Conservation (phyloP, 1,140 invertebrate species). For the Monomorium pharaonis region DNA sequence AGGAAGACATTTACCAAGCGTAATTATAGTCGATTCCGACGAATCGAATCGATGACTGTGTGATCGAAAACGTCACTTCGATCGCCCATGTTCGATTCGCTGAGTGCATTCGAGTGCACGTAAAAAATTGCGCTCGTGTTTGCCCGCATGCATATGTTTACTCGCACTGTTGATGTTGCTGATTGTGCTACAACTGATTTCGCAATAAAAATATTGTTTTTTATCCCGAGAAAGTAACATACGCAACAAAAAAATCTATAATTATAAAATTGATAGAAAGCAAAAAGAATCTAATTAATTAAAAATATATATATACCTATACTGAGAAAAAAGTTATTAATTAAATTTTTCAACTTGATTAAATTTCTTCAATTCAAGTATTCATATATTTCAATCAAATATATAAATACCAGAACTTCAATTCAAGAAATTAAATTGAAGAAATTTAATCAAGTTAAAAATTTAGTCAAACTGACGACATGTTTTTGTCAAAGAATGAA, state of each 20-base stretch:
- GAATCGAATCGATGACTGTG: slow-evolving; percentile 18
- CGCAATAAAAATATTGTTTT: slow-evolving; percentile 16
- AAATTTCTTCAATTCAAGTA: too few species aligned
- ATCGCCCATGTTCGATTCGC: background rate
- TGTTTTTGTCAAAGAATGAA: too few species aligned
- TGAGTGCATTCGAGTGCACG: slow-evolving; percentile 12
- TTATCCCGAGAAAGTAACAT: background rate
- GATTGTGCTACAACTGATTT: slow-evolving; percentile 32
- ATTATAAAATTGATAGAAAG: background rate
- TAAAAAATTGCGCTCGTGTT: slow-evolving; percentile 37
- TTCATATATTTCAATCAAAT: too few species aligned
- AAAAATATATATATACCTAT: background rate
- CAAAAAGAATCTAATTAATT: background rate
- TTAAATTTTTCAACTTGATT: too few species aligned
- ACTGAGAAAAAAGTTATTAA: too few species aligned
- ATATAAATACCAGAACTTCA: too few species aligned
- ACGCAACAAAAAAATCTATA: background rate
- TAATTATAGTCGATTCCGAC: slow-evolving; percentile 42
- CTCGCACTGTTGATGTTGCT: slow-evolving; percentile 7
- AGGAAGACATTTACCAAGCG: slow-evolving; percentile 14
- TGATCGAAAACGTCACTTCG: slow-evolving; percentile 25
- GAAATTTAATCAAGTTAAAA: too few species aligned
- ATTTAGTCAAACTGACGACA: too few species aligned
- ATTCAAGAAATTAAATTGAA: too few species aligned
- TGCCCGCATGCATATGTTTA: slow-evolving; percentile 26